Conservation (phyloP, 1,140 invertebrate genomes). For the Ceratosolen fusciceps region DNA sequence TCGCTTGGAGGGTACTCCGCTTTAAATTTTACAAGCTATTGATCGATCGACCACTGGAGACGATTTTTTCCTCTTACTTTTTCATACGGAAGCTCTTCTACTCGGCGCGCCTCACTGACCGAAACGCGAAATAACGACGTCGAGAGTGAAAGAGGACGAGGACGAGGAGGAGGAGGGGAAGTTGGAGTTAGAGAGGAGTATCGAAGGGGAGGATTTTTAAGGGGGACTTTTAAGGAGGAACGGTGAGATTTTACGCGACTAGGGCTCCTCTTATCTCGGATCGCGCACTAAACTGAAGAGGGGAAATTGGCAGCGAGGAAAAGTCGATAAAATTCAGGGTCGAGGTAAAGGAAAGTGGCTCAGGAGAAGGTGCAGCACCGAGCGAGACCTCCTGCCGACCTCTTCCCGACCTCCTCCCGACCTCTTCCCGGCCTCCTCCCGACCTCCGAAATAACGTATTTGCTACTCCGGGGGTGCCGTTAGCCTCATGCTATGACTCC, state of each 20-base stretch:
- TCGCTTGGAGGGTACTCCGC: no score
- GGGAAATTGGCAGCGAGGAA: conserved; percentile 7
- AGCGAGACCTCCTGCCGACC: conserved; percentile 53
- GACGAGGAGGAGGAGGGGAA: no score
- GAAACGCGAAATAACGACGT: no score
- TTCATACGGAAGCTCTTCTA: no score
- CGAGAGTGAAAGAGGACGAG: no score
- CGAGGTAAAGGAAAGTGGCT: conserved; percentile 47
- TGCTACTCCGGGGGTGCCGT: conserved; percentile 63
- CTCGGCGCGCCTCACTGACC: no score
- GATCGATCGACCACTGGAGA: no score
- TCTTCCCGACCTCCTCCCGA: conserved; percentile 54
- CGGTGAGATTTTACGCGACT: background rate
- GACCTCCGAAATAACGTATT: conserved; percentile 57
- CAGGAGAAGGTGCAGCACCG: conserved; percentile 54
- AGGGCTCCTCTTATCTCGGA: background rate
- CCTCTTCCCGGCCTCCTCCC: conserved; percentile 53
- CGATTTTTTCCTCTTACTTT: no score
- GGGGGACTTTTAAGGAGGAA: background rate
- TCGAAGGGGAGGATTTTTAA: background rate
- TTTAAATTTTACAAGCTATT: no score
- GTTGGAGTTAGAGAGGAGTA: no score
- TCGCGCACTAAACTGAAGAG: background rate
- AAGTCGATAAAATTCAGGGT: conserved; percentile 51
- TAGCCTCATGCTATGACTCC: conserved; percentile 62